Base-by-base conservation (phyloP, 2,797 vertebrate species). In the Carapus acus region DNA sequence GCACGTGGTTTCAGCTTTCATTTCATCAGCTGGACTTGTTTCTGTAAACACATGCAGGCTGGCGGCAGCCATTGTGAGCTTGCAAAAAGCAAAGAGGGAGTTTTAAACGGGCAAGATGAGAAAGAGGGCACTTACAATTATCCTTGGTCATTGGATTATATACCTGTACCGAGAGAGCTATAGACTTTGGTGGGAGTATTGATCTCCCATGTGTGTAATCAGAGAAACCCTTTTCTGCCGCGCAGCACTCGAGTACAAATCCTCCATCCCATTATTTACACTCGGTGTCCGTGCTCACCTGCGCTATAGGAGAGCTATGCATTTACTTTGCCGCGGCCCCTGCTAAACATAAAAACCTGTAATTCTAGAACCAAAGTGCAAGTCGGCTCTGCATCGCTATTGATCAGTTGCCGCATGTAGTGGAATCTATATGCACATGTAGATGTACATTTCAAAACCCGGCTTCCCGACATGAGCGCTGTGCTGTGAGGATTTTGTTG, bases 141-240 rank as follows among this genome's bases (percentile, higher is more conserved):
- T 74, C 54, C 70, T 69, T 75, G 71, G 69, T 78, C 55, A 48
- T 58, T 69, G 67, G 74, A 73, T 82, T 70, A 62, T 79, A 62
- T 82, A 84, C 77, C 79, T 81, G 77, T 69, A 64, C 72, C 76
- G 66, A 48, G 66, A 60, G 37, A 69, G 57, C 66, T 73, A 39
- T 44, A 46, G 63, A 65, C 67, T 70, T 69, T 61, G 74, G 78
- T 78, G 73, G 73, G 67, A 57, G 59, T 77, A 87, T 81, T 67
- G 79, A 87, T 86, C 80, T 78, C 56, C 51, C 38, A 46, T 71
- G 67, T 71, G 58, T 77, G 82, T 83, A 85, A 85, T 79, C 45
- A 61, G 74, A 85, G 77, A 86, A 81, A 81, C 71, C 63, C 48
- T 66, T n/a, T 80, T 69, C 63, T 78, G 62, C 74, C 79, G 68